Evolutionary conservation across 2,113 vertebrate species (phyloP), one percentile per base, ranked within the genome.

Genomic region (Myrmophylax atrothorax): DNA sequence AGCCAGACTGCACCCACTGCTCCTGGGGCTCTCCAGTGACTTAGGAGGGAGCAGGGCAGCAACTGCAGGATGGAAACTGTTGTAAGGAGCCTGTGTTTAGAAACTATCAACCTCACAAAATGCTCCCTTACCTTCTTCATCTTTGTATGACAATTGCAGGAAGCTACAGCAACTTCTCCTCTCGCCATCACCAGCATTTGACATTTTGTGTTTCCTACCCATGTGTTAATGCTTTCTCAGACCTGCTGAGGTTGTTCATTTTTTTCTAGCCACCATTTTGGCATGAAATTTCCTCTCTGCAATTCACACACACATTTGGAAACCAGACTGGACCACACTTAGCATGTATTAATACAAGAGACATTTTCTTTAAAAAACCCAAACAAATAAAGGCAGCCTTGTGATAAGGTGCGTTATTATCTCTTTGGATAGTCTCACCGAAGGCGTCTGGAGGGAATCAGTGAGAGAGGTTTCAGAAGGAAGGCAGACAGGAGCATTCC

Each of bases 401-500:
- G 33, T 0, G 7, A 82, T 84, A 93, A 90, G 89, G 44, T 3
- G 50, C n/a, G 23, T 68, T 26, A 62, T 60, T 53, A 80, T 38
- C 85, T 19, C 92, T 64, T 92, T 70, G 38, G 83, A 94, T 33
- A 63, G 97, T 97, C 99, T 99, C 99, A 99, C 99, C 99, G 98
- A 98, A 97, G 99, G 98, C 92, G 98, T 98, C 98, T 98, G 99
- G 95, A 99, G 98, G 96, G 98, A 98, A 98, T 98, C 99, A 98
- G 98, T 98, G 98, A 99, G 97, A 99, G 99, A 98, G 97, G 98
- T 97, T 98, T 99, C 99, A 93, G 98, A 98, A 98, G 99, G 98
- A 98, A 99, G 99, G 98, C 98, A 98, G 98, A 98, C 98, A 98
- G 98, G 96, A 98, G 98, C 98, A 98, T 94, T 98, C 97, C 98